These are phyloP conservation scores for Plebejus argus DNA, from an alignment of 2,888 invertebrate genomes.

Conservation along the genomic window DNA sequence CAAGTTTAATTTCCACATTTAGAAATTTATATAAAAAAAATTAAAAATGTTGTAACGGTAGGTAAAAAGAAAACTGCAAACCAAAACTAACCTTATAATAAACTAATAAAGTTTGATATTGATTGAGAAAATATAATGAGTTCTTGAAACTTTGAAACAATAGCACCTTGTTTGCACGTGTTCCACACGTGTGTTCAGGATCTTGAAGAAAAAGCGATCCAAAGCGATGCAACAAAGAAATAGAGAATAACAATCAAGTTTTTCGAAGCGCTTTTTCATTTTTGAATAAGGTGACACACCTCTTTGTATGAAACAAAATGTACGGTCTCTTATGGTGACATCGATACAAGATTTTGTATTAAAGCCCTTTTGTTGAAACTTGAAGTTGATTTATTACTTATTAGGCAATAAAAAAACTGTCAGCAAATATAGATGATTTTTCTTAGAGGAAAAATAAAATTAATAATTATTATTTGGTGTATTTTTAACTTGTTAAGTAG, in stretches of 20 bases:
- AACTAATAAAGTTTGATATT: constrained; percentile 34
- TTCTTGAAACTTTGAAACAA: constrained; percentile 51
- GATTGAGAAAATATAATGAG: constrained; percentile 33
- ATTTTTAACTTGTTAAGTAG: too few relatives aligned
- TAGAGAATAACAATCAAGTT: not conserved
- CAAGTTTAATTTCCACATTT: not conserved
- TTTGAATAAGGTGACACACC: constrained; percentile 15
- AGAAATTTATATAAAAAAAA: not conserved
- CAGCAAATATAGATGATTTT: too few relatives aligned
- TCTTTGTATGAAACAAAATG: not conserved
- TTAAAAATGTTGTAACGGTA: constrained; percentile 34
- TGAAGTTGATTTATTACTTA: too few relatives aligned
- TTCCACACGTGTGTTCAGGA: constrained; percentile 54
- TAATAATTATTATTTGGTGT: too few relatives aligned
- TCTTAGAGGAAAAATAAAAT: too few relatives aligned
- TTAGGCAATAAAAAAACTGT: too few relatives aligned
- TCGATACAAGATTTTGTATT: not conserved
- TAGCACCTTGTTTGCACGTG: constrained; percentile 60
- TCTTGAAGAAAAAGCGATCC: constrained; percentile 15
- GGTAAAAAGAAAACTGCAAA: not conserved
- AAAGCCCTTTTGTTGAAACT: too few relatives aligned
- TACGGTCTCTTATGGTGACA: not conserved
- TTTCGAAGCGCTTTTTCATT: constrained; percentile 4
- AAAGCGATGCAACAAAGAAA: constrained; percentile 9
- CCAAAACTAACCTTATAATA: constrained; percentile 27